Percentiles rank a stretch among this genome's conserved stretches.
phyloP scores from a whole-genome alignment of 2,888 invertebrate genomes.

The Tillus elongatus region DNA sequence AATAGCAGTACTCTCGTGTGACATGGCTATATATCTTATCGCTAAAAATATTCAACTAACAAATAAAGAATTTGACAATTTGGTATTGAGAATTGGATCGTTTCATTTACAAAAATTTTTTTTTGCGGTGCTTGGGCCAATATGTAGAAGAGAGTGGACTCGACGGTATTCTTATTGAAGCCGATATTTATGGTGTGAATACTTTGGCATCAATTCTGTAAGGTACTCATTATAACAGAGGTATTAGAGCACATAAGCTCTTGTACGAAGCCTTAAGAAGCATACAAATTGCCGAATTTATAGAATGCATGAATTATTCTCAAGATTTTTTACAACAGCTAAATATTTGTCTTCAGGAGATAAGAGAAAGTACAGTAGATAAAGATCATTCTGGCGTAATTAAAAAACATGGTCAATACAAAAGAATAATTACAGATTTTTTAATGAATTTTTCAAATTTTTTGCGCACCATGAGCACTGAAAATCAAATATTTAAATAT shows the following conservation, averaged over 20 bases:
- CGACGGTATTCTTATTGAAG: constrained; percentile 22
- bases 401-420: not conserved
- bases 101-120: constrained; percentile 26
- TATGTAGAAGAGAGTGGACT: constrained; percentile 23
- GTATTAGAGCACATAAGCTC: constrained; percentile 21
- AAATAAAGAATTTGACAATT: constrained; percentile 20
- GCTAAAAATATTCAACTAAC: constrained; percentile 22
- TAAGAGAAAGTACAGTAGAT: constrained; percentile 13
- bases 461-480: constrained; percentile 12
- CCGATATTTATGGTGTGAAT: constrained; percentile 21
- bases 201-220: too few relatives aligned
- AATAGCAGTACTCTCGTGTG: constrained; percentile 20
- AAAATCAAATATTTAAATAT: constrained; percentile 19
- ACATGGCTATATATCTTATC: constrained; percentile 21
- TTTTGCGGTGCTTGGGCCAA: constrained; percentile 23
- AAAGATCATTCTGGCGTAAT: constrained; percentile 11
- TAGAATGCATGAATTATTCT: constrained; percentile 13
- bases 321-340: constrained; percentile 10
- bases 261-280: constrained; percentile 20
- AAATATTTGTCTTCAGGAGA: constrained; percentile 10
- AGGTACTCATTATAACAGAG: constrained; percentile 24
- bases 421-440: constrained; percentile 9
- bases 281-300: constrained; percentile 19
- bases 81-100: constrained; percentile 22
- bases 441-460: constrained; percentile 11